A percentile compares a stretch with the other conserved stretches of the same genome.
Conservation (phyloP, 2,888 invertebrate species). For the Capitulum mitella region DNA sequence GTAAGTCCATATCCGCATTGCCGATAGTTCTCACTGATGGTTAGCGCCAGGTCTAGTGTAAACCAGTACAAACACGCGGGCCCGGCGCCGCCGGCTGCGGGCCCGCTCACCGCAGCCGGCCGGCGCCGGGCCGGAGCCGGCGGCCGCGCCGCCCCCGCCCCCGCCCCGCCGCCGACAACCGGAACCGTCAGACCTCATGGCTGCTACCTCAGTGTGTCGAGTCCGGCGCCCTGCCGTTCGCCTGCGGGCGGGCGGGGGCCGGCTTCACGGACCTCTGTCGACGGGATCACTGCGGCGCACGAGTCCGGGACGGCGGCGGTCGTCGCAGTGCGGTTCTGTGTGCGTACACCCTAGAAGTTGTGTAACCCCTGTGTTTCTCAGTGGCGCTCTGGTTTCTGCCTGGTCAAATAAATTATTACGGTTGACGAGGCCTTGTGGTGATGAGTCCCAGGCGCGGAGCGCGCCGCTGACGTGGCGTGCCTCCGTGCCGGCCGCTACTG, state of each 20-base stretch:
- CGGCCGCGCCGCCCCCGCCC: neutral
- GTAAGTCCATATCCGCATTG: neutral
- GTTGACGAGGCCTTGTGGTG: neutral
- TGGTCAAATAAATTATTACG: conserved; percentile 19
- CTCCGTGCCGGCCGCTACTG: too few relatives aligned
- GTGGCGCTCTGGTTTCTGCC: conserved; percentile 20
- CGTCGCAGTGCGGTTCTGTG: neutral
- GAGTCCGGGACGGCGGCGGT: neutral
- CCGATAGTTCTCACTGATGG: neutral
- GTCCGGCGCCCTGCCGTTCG: neutral
- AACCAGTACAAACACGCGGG: neutral
- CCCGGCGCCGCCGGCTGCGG: neutral
- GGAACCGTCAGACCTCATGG: neutral
- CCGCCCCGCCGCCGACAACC: too few relatives aligned
- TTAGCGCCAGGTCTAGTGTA: neutral
- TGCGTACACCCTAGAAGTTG: neutral
- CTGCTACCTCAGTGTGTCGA: neutral
- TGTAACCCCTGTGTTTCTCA: neutral
- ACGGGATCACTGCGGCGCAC: too few relatives aligned
- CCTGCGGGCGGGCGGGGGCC: too few relatives aligned
- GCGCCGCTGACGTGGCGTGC: too few relatives aligned
- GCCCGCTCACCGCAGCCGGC: too few relatives aligned
- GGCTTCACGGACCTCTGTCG: too few relatives aligned
- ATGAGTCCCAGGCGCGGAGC: neutral
- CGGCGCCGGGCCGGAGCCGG: neutral